These are phyloP conservation scores for Schizothorax lantsangensis DNA, from an alignment of 2,797 vertebrate genomes.

Conservation along the genomic window DNA sequence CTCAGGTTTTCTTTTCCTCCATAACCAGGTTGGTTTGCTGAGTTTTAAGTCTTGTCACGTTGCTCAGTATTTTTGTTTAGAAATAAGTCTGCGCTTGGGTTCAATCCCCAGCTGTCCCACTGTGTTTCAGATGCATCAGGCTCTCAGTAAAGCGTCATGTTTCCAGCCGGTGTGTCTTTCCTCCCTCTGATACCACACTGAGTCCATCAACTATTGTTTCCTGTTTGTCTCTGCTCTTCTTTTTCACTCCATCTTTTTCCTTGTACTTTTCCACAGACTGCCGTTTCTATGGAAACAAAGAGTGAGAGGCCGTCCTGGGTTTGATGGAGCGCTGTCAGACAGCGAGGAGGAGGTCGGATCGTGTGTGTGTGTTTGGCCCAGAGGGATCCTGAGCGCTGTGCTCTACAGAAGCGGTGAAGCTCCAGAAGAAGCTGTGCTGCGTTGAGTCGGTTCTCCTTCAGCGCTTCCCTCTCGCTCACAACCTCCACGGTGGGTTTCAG, in stretches of 20 bases:
- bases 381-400: conserved; percentile 21
- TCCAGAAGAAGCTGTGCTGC: neutral
- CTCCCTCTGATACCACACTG: neutral
- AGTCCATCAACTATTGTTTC: conserved; percentile 36
- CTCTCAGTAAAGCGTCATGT: neutral
- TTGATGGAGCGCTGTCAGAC: conserved; percentile 70
- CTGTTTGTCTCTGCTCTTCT: conserved; percentile 28
- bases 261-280: conserved; percentile 52
- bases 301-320: conserved; percentile 46
- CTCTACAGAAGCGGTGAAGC: neutral
- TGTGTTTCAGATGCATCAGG: neutral
- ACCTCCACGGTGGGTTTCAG: neutral
- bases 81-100: neutral
- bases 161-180: neutral
- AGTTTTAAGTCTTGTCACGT: neutral
- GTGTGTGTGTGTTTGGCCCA: conserved; percentile 8
- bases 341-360: conserved; percentile 44
- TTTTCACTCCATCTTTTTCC: conserved; percentile 34
- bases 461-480: neutral
- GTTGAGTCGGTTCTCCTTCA: neutral
- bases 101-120: neutral
- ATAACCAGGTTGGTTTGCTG: neutral
- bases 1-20: neutral
- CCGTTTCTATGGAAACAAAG: conserved; percentile 66
- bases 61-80: neutral